Evolutionary conservation across 2,113 vertebrate genomes (phyloP), one percentile per base, ranked within the genome.

Genomic region (Hippoglossus stenolepis): DNA sequence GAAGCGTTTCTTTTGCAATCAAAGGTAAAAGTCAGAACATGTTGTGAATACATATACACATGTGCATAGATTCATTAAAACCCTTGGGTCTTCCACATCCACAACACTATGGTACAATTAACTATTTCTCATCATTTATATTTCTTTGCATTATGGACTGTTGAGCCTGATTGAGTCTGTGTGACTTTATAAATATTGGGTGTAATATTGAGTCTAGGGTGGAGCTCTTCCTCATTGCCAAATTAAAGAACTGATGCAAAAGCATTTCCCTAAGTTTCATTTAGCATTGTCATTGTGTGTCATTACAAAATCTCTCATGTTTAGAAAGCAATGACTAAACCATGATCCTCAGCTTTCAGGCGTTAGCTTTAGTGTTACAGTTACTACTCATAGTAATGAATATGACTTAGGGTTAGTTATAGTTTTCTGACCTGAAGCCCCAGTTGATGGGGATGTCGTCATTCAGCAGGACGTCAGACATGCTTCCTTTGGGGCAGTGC

Each of bases 401-500:
- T 45, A 17, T 38, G 35, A 38, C 35, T 38, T 8, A 10, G 35
- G 35, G 6, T 31, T 31, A 31, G 31, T 31, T 63, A 1, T 43
- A n/a, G 28, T 47, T 57, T 11, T 51, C 64, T 73, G 70, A 95
- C 95, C 93, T 92, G 83, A 95, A 96, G 7, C 95, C 93, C 77
- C 94, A 95, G 85, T 95, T 95, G 73, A 95, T 94, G 20, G 94
- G 94, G 47, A 95, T 58, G 15, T 95, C 94, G 8, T 94, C 89
- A 47, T 94, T 95, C 40, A 95, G 77, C 66, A 94, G 92, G 26
- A 95, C 94, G 24, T 95, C 93, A 2, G 91, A 84, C 69, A 95
- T 88, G 71, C 95, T 96, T 78, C 94, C 95, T 77, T 95, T 95
- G 21, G 94, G 95, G 75, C 94, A 95, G 80, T 94, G 83, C 66